Base-by-base conservation (phyloP, 2,888 invertebrate genomes). In the Drosophila quinaria region DNA sequence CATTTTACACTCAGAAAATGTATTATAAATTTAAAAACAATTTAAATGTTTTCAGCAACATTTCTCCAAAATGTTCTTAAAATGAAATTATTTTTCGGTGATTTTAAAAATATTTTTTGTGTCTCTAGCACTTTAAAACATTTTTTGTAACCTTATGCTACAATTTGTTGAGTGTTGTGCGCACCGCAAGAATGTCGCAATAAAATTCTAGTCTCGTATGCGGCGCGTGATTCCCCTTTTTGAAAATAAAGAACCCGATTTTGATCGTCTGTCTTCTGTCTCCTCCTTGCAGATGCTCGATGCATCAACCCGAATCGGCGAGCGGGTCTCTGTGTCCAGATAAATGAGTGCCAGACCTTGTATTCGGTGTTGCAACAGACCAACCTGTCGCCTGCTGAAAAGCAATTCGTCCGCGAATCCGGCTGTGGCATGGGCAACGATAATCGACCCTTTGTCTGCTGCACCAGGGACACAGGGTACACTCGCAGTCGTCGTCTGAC, bases 301-400 rank as follows among this genome's bases (percentile, higher is more conserved):
- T 87, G 96, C 94, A 50, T 79, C 22, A 92, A 91, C 83, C 92
- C 92, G n/a, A 92, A 92, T 64, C 84, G 83, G 50, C 79, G 87
- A 1, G 51, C 73, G 10, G 92, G 92, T 19, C 73, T 87, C 13
- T 92, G 92, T 65, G 85, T 90, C 3, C 89, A 88, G 68, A 87
- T 92, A 8, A 87, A 78, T 29, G 88, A 92, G n/a, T 92, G 92
- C 50, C 90, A 90, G 63, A 81, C 90, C 0, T 31, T 92, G 37
- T 61, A 89, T 39, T 77, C 83, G 4, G 85, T 92, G 60, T 58
- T 90, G 61, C 72, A 79, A 42, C 82, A 81, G 31, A 52, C 71
- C 8, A 78, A 77, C 1, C 55, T 91, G 10, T 77, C 87, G 13
- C 78, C 80, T 4, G 51, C 71, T 10, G 90, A 89, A 33, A 85